phyloP scores from a whole-genome alignment of 1,140 invertebrate species.

The Cotesia chilonis region DNA sequence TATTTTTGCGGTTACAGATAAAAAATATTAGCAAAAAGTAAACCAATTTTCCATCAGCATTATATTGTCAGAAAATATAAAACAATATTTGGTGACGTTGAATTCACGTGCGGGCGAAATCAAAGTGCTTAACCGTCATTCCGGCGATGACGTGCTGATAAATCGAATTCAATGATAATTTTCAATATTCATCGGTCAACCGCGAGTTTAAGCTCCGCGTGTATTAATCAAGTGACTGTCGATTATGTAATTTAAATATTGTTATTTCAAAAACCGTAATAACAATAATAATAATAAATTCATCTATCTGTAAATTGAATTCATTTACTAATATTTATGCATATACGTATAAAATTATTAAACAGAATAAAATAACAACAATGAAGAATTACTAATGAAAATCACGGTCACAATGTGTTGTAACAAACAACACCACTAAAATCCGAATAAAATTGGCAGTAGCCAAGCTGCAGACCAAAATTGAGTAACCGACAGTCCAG shows the following conservation, averaged over 20 bases:
- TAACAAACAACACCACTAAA: constrained; percentile 19
- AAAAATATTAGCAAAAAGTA: too few species aligned
- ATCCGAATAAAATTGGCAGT: constrained; percentile 30
- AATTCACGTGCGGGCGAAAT: background rate
- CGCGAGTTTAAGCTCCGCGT: background rate
- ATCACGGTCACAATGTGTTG: background rate
- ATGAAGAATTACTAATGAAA: constrained; percentile 5
- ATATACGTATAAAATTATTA: background rate
- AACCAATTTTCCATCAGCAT: too few species aligned
- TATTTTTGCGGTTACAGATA: too few species aligned
- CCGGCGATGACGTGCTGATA: background rate
- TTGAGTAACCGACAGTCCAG: constrained; percentile 20
- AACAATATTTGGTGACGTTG: background rate
- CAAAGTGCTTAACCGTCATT: constrained; percentile 12
- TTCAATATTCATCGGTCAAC: constrained; percentile 20
- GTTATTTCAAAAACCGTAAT: background rate
- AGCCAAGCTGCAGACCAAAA: background rate
- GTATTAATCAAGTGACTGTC: constrained; percentile 10
- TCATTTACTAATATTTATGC: too few species aligned
- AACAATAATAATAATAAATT: constrained; percentile 6
- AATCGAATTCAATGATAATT: constrained; percentile 15
- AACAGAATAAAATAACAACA: background rate
- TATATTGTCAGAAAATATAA: too few species aligned
- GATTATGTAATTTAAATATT: background rate
- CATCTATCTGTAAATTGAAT: background rate